Evolutionary conservation across 2,797 vertebrate genomes (phyloP).

Genomic region (Sebastes nivosus): DNA sequence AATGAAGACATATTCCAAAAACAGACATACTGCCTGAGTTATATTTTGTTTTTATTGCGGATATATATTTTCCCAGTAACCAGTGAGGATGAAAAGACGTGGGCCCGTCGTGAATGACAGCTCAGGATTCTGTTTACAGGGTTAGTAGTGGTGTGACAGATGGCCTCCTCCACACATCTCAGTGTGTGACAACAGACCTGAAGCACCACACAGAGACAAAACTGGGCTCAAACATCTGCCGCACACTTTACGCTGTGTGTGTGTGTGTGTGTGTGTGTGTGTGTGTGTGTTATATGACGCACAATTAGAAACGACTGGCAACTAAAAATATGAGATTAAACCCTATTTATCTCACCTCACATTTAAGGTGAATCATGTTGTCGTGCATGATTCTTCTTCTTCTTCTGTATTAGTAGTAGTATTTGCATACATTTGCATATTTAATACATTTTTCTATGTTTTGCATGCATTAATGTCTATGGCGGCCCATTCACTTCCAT

Average conservation of each 20-base stretch:
- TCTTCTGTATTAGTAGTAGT: neutral
- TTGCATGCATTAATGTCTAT: too few relatives aligned
- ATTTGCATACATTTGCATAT: neutral
- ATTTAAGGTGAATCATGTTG: neutral
- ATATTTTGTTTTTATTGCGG: neutral
- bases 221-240: conserved; percentile 39
- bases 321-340: neutral
- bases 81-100: conserved; percentile 22
- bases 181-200: conserved; percentile 66
- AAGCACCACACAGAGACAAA: conserved; percentile 45
- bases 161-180: conserved; percentile 71
- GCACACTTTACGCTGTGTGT: neutral
- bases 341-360: neutral
- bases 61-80: conserved; percentile 1
- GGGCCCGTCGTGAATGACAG: conserved; percentile 66
- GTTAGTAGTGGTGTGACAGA: conserved; percentile 63
- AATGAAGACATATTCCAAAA: neutral
- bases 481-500: too few relatives aligned
- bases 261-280: neutral
- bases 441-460: neutral
- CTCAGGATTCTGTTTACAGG: conserved; percentile 67
- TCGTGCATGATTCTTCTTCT: neutral
- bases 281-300: neutral
- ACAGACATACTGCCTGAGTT: neutral
- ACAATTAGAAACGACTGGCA: neutral